Base-by-base conservation (phyloP, 2,113 vertebrate genomes). In the Psittacula cyanocephala region DNA sequence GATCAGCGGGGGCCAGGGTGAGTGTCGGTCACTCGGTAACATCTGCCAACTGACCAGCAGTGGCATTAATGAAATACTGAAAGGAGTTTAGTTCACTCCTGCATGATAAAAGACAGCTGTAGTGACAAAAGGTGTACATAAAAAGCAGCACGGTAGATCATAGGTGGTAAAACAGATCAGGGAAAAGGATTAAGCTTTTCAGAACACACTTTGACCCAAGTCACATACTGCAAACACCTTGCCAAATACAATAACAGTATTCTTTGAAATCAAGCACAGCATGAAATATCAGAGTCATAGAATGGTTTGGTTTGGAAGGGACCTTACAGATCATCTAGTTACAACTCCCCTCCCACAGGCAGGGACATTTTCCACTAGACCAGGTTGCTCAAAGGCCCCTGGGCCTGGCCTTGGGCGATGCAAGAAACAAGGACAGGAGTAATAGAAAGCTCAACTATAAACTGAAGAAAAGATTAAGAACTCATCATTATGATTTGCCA, bases 41-140 rank as follows among this genome's bases (percentile, higher is more conserved):
- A 91, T 88, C 95, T 92, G 93, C 81, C n/a, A 10, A 0, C 74
- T 93, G 88, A 95, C 71, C 86, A 49, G 1, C 85, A 86, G 80
- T 76, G 65, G 80, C 88, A 89, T 46, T 91, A 92, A 94, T 57
- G 88, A 88, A n/a, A 86, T 49, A 53, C 95, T 92, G 22, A 88
- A 78, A 88, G 86, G 76, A 90, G 39, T 63, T 91, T 6, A 49
- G 39, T 13, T 79, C 80, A 69, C 72, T 68, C 65, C 82, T 88
- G 67, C 69, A 1, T 22, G 72, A 80, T 68, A 62, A 63, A 83
- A 81, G 69, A 37, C 43, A 79, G 86, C 62, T 86, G 62, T 10
- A 59, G 47, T 18, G n/a, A 86, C 86, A 84, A 92, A 83, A 96
- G 62, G 31, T 86, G 57, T 18, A 39, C 0, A 2, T 41, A 46